Base-by-base conservation (phyloP, 1,140 invertebrate species). In the Drosophila pseudoobscura region DNA sequence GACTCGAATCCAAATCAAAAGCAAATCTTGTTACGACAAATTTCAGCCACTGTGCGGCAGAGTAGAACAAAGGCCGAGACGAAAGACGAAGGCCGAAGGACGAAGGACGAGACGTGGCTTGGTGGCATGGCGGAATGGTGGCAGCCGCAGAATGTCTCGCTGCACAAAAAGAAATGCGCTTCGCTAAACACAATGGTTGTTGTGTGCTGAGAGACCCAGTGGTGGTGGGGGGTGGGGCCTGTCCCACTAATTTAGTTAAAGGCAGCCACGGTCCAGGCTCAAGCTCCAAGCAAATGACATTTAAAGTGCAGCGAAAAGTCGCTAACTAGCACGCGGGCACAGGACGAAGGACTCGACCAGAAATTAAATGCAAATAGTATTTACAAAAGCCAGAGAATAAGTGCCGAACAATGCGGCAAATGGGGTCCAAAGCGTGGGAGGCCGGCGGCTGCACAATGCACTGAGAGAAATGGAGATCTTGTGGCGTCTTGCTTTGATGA, bases 301-400 rank as follows among this genome's bases (percentile, higher is more conserved):
- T 87, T 87, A 87, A 87, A 87, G 82, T 88, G 82, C 78, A 87
- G 83, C 74, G 82, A 87, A 87, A 87, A 87, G 82, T 87, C 82
- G 82, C 75, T 88, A 88, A 87, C 82, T 87, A 88, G 82, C 74
- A 64, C 82, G 66, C 26, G 35, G 9, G 35, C 41, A n/a, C 13
- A 29, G 26, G 43, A 43, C n/a, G 53, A 49, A 52, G 49, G 44
- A 69, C 64, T 60, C 68, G 47, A 68, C 50, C 62, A 47, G 65
- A 82, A 88, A 88, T 87, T 74, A 88, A 85, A 87, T 82, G 83
- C 82, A 87, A 87, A 87, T 87, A 82, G 65, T 82, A 87, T 87
- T 88, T 88, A 82, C 82, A 82, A 87, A 76, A 78, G 75, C 74
- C 71, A 68, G 83, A 70, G 35, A 69, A 78, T 82, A 87, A 87